Evolutionary conservation across 2,888 invertebrate genomes (phyloP).

Genomic region (Athripsodes cinereus): DNA sequence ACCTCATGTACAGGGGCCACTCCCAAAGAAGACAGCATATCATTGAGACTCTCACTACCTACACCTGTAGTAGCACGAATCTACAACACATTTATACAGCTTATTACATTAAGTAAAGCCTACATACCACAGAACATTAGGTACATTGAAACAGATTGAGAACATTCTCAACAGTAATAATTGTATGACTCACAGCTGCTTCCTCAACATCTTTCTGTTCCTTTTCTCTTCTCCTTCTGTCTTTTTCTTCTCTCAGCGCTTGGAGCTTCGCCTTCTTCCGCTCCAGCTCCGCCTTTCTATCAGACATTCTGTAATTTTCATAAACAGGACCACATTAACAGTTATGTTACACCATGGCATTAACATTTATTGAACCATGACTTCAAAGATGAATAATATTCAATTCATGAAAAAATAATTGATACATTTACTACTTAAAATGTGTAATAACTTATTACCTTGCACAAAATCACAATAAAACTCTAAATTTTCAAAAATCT

Average conservation of each 20-base stretch:
- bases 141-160: background rate
- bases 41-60: constrained; percentile 59
- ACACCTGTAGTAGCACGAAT: constrained; percentile 48
- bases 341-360: no score
- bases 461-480: no score
- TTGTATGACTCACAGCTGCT: constrained; percentile 42
- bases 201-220: constrained; percentile 82
- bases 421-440: no score
- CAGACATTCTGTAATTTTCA: constrained; percentile 57
- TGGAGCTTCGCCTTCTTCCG: constrained; percentile 88
- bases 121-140: background rate
- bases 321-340: no score
- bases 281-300: constrained; percentile 88
- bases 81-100: constrained; percentile 3
- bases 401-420: no score
- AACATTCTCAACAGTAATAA: no score
- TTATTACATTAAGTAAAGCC: background rate
- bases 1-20: constrained; percentile 86
- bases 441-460: no score
- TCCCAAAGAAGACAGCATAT: constrained; percentile 79
- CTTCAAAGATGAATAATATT: no score
- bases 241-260: constrained; percentile 84
- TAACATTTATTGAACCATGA: no score
- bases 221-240: constrained; percentile 75
- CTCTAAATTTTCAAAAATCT: no score